Base-by-base conservation (phyloP, 2,113 vertebrate genomes). In the Cavia aperea region DNA sequence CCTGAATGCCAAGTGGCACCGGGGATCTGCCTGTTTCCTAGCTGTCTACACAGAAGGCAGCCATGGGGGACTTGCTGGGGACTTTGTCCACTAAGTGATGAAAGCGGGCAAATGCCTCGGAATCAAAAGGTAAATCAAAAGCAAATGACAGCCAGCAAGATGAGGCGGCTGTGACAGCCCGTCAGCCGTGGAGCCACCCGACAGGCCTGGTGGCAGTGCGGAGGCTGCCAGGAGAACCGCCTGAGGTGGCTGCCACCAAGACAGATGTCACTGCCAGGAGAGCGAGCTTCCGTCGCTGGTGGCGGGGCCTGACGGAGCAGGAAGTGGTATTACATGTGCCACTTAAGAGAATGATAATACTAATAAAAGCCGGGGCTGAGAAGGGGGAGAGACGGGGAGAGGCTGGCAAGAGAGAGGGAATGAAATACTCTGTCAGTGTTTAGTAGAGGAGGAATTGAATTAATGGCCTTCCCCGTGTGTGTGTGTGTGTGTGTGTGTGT, bases 91-190 rank as follows among this genome's bases (percentile, higher is more conserved):
- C 91, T 60, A 15, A 7, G 75, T 81, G 94, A 94, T 95, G 90
- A 94, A 96, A 97, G 93, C 86, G 2, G 94, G 89, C 75, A 95
- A 88, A 95, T 95, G 94, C 84, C 86, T 95, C 60, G 3, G 86
- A 96, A 93, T 96, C 95, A 95, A 95, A 96, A 96, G 94, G 63
- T 79, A 58, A 94, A 96, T 77, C 92, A 85, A 95, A 95, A 96
- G 73, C 94, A 93, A 93, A 96, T 90, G 90, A 90, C 92, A 96
- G 63, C 82, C 94, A 87, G 0, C 79, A 84, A 93, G 95, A 93
- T 5, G 85, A 86, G 95, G 95, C 15, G 78, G 78, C 19, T 33
- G 88, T 95, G 97, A 97, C 96, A 96, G 90, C 83, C 83, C 77
- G 54, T 96, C 93, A 96, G 51, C 88, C 63, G 60, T 2, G 0